phyloP scores from a whole-genome alignment of 2,888 invertebrate species.

The Empis stercorea region DNA sequence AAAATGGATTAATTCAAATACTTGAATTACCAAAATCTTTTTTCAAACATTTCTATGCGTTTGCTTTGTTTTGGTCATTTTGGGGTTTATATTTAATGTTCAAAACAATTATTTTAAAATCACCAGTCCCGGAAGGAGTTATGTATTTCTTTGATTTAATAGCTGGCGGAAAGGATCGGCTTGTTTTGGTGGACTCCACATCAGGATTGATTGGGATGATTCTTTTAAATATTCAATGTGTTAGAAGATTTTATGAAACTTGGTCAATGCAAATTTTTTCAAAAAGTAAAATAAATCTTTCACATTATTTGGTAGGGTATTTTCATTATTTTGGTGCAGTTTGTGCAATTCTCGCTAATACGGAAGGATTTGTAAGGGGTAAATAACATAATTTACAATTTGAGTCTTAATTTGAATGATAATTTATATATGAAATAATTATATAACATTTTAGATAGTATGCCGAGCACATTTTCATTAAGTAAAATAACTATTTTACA shows the following conservation, averaged over 20 bases:
- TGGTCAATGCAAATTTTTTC: conserved; percentile 70
- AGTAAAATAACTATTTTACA: conserved; percentile 22
- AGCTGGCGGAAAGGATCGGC: conserved; percentile 35
- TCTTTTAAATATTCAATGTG: conserved; percentile 55
- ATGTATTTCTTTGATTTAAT: conserved; percentile 28
- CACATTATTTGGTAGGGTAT: conserved; percentile 64
- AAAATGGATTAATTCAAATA: conserved; percentile 28
- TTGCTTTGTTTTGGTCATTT: conserved; percentile 46
- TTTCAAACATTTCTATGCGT: conserved; percentile 69
- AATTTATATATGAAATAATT: too few relatives aligned
- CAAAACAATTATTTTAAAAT: conserved; percentile 33
- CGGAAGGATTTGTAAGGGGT: conserved; percentile 48
- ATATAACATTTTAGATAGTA: conserved; percentile 16
- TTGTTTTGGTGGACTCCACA: conserved; percentile 25
- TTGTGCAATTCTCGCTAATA: conserved; percentile 53
- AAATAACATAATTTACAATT: background rate
- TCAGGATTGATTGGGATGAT: conserved; percentile 45
- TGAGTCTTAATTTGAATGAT: too few relatives aligned
- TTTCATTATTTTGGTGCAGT: conserved; percentile 63
- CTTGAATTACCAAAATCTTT: conserved; percentile 65
- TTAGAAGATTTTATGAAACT: conserved; percentile 68
- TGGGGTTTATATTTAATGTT: conserved; percentile 20
- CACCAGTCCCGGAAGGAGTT: conserved; percentile 37
- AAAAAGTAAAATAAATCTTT: conserved; percentile 61
- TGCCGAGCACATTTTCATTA: conserved; percentile 21